Evolutionary conservation across 2,113 vertebrate genomes (phyloP).

Genomic region (Chaetodon trifascialis): DNA sequence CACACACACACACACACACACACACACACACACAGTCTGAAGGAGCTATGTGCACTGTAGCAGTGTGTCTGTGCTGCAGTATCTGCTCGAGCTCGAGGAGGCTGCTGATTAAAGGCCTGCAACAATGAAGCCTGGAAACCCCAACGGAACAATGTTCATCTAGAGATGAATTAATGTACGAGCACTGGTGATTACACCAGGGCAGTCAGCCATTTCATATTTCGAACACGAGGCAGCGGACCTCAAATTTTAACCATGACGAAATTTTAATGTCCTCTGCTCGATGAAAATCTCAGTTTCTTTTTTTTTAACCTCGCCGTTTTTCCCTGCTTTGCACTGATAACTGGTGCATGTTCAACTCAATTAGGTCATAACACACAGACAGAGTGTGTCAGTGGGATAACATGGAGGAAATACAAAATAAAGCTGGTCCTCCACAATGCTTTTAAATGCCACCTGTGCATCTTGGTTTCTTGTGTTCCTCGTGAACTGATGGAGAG

Average conservation of each 20-base stretch:
- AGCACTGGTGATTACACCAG: conserved; percentile 66
- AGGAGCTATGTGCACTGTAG: conserved; percentile 17
- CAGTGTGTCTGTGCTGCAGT: conserved; percentile 25
- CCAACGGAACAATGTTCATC: conserved; percentile 71
- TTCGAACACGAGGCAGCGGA: conserved; percentile 49
- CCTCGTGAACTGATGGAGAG: neutral
- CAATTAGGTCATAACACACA: conserved; percentile 20
- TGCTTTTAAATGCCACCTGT: neutral
- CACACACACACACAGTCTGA: conserved; percentile 20
- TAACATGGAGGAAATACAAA: neutral
- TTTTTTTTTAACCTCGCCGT: neutral
- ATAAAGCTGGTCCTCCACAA: neutral
- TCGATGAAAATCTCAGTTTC: conserved; percentile 13
- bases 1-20: no score
- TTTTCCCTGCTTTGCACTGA: conserved; percentile 6
- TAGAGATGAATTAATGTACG: conserved; percentile 74
- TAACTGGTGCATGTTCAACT: conserved; percentile 32
- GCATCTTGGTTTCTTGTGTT: neutral
- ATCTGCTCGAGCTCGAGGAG: conserved; percentile 36
- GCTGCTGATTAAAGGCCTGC: conserved; percentile 71
- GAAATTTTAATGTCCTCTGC: conserved; percentile 57
- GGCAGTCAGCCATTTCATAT: conserved; percentile 68
- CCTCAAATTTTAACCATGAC: conserved; percentile 60
- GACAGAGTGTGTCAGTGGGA: conserved; percentile 1
- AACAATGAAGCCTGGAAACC: conserved; percentile 59